Conservation (phyloP, 2,113 vertebrate genomes). For the Campylomormyrus numenius region DNA sequence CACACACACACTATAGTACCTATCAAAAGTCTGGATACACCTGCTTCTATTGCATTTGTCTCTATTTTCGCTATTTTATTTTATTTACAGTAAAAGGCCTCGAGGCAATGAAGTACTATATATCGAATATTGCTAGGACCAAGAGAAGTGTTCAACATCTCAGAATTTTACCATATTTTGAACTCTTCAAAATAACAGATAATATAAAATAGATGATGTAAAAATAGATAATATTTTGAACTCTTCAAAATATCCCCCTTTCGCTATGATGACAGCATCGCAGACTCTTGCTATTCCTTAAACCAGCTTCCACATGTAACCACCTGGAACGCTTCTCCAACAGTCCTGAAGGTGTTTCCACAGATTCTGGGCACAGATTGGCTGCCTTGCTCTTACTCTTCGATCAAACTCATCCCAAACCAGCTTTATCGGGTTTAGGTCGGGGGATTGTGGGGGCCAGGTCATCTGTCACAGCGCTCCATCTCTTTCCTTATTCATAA, state of each 20-base stretch:
- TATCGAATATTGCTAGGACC: neutral
- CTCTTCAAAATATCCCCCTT: neutral
- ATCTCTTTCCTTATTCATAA: neutral
- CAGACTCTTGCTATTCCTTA: neutral
- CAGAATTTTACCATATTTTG: neutral
- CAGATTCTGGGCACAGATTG: neutral
- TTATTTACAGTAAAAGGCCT: too few relatives aligned
- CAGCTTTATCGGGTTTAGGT: neutral
- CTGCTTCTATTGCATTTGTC: too few relatives aligned
- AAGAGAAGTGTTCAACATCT: neutral
- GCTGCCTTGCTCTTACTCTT: neutral
- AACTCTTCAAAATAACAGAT: neutral
- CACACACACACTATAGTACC: neutral
- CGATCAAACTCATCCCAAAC: neutral
- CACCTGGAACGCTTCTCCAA: neutral
- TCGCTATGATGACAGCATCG: neutral
- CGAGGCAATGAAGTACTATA: neutral
- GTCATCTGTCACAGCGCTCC: neutral
- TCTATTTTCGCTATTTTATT: too few relatives aligned
- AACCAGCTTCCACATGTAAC: neutral
- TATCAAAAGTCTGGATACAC: too few relatives aligned
- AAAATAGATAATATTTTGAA: too few relatives aligned
- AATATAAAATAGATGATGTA: too few relatives aligned
- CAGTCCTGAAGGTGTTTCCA: neutral
- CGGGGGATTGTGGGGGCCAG: neutral